Base-by-base conservation (phyloP, 2,797 vertebrate genomes). In the Macropus fuliginosus region DNA sequence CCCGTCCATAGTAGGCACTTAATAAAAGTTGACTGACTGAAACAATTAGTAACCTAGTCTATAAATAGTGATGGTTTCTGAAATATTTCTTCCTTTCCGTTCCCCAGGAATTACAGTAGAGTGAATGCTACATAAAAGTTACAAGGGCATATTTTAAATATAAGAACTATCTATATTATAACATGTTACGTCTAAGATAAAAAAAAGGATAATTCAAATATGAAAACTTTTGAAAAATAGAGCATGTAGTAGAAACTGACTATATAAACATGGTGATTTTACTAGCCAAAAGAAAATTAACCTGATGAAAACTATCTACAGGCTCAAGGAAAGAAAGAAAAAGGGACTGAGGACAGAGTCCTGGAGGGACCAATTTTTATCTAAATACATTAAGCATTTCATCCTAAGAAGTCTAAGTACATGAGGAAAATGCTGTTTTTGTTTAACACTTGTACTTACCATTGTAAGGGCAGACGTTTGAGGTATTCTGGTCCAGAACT, bases 401-500 rank as follows among this genome's bases (percentile, higher is more conserved):
- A 96, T 46, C 55, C 29, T 93, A 81, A 0, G 1, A 94, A 29
- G 28, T 54, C 93, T 93, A 95, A 92, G n/a, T 92, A 91, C 54
- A 93, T 59, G 31, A 55, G 3, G 24, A 12, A 12, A 46, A 50
- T 9, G 21, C 9, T 66, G 34, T 90, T 59, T 95, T 62, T 52
- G 52, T 89, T 52, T 96, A 95, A 95, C 59, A 5, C 96, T 27
- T 56, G 87, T 59, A 98, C 99, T 99, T 98, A 99, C 99, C 99
- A 99, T 98, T 99, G 99, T 97, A 99, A 99, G 98, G 99, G 99
- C 98, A 99, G 99, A 97, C 99, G 99, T 98, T 99, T 99, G 99
- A 99, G 99, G 99, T 99, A 99, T 99, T 99, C 99, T 96, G 99
- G 99, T 99, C 99, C 99, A 98, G 99, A 99, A 98, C 99, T 99